Evolutionary conservation across 2,797 vertebrate genomes (phyloP).

Genomic region (Picus viridis): DNA sequence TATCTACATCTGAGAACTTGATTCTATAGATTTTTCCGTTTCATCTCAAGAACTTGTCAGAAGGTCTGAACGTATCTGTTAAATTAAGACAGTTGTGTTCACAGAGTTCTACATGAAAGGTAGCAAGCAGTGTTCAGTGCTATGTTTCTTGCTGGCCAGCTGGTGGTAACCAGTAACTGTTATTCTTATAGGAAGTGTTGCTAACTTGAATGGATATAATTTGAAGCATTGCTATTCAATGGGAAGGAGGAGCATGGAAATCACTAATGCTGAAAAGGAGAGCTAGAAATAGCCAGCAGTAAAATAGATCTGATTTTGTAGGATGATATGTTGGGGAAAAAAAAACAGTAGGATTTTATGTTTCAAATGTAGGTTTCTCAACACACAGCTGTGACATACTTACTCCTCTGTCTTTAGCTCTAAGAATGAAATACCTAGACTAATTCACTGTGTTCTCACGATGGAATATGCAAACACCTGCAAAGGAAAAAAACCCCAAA

Average conservation of each 20-base stretch:
- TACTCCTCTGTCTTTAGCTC: not conserved
- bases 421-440: not conserved
- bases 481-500: not conserved
- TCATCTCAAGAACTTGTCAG: not conserved
- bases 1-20: not conserved
- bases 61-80: not conserved
- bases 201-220: not conserved
- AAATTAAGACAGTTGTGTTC: not conserved
- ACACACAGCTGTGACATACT: not conserved
- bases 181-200: not conserved
- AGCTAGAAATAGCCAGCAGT: not conserved
- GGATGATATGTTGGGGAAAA: not conserved
- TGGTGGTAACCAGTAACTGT: not conserved
- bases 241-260: not conserved
- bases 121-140: not conserved
- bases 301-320: conserved; percentile 16
- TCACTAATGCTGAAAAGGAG: not conserved
- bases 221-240: not conserved
- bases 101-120: not conserved
- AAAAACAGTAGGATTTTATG: not conserved
- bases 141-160: not conserved
- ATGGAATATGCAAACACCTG: not conserved
- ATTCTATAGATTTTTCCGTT: not conserved
- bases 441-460: not conserved
- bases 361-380: not conserved